These are phyloP conservation scores for Chaetura pelagica DNA, from an alignment of 2,113 vertebrate species.

Conservation along the genomic window DNA sequence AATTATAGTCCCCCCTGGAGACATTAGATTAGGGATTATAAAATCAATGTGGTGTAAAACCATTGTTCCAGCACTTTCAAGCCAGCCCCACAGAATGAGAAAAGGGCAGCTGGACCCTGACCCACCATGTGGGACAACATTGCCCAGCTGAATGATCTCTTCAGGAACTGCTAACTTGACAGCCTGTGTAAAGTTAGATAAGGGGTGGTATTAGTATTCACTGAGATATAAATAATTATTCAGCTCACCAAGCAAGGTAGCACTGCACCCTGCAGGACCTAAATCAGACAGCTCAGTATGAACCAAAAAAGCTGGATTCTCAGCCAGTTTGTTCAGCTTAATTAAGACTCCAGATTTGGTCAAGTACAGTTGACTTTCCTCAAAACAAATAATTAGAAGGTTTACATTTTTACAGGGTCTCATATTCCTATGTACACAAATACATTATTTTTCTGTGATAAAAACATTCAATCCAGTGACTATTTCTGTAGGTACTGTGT, in stretches of 20 bases:
- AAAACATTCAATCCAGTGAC: neutral
- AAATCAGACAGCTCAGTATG: slow-evolving; percentile 47
- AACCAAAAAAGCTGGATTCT: slow-evolving; percentile 63
- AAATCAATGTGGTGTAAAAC: slow-evolving; percentile 67
- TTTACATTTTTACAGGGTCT: neutral
- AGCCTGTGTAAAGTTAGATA: slow-evolving; percentile 71
- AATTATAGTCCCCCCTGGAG: slow-evolving; percentile 56
- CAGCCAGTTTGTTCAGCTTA: slow-evolving; percentile 58
- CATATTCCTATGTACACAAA: neutral
- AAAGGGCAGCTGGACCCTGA: slow-evolving; percentile 45
- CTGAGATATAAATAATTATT: slow-evolving; percentile 74
- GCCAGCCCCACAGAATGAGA: slow-evolving; percentile 40
- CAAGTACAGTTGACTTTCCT: neutral
- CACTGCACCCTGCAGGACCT: slow-evolving; percentile 47
- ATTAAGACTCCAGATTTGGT: slow-evolving; percentile 40
- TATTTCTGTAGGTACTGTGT: neutral
- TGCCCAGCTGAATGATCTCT: slow-evolving; percentile 17
- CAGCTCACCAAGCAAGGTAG: slow-evolving; percentile 63
- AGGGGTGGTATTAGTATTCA: slow-evolving; percentile 47
- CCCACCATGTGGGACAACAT: slow-evolving; percentile 17
- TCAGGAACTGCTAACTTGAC: slow-evolving; percentile 23
- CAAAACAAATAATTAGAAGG: slow-evolving; percentile 36
- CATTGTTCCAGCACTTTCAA: slow-evolving; percentile 63
- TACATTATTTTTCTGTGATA: neutral
- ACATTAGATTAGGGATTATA: slow-evolving; percentile 72